Evolutionary conservation across 2,888 invertebrate species (phyloP), one percentile per base, ranked within the genome.

Genomic region (Agrochola lychnidis): DNA sequence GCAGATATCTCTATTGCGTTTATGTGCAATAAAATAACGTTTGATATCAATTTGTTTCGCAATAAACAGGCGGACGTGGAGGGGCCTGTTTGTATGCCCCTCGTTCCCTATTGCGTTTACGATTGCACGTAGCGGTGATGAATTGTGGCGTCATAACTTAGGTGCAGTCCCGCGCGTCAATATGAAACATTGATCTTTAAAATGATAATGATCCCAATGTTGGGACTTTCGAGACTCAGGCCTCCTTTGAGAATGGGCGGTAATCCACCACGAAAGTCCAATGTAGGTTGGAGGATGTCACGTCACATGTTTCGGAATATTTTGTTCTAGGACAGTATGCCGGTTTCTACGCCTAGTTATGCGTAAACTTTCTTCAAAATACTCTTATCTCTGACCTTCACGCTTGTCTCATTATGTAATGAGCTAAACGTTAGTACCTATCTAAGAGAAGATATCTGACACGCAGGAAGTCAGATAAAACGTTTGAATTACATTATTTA

Each of bases 31-130:
- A 85, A 61, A 77, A 77, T 57, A 61, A 48, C 62, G 56, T 63
- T 56, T 68, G 70, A 70, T 67, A 71, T 73, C 59, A 73, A 78
- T 80, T 76, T 62, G 66, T 78, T 63, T 76, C 63, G 74, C 59
- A 70, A 79, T 80, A 68, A 76, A 75, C 75, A 53, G 66, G 76
- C 81, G 76, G 76, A 78, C 64, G 53, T 45, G 53, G 70, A 73
- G 87, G 88, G 87, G 81, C 71, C 82, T 64, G 67, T 76, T 79
- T 81, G 70, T 84, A 61, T 76, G 53, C n/a, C 79, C 76, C 77
- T 53, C 59, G 78, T 78, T 71, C 76, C 72, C 22, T 66, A 64
- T 70, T 82, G 48, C 66, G 51, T 30, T 73, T 45, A 81, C 71
- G 64, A 79, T 70, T 36, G 30, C 45, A 57, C 12, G 45, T 40